Conservation (phyloP, 1,140 invertebrate species). For the Drosophila ogumai region DNA sequence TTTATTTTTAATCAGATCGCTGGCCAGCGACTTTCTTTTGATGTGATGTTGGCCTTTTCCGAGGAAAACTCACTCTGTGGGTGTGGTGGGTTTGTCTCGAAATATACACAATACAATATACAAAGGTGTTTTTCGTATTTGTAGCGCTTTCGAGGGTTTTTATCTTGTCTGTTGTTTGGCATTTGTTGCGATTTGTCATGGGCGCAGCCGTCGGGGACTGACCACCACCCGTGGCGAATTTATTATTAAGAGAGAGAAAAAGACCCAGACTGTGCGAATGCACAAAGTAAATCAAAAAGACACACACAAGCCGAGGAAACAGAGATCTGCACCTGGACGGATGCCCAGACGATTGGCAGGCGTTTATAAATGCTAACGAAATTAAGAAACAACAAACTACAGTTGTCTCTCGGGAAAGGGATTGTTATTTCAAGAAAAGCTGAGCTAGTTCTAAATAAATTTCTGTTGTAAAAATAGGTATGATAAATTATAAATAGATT, state of each 20-base stretch:
- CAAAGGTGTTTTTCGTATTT: conserved; percentile 70
- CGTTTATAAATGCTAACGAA: conserved; percentile 24
- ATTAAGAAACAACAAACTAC: conserved; percentile 24
- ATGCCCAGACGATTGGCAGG: conserved; percentile 23
- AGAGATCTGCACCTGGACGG: conserved; percentile 57
- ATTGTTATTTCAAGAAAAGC: background rate
- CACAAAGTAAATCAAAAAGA: conserved; percentile 39
- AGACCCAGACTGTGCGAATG: conserved; percentile 28
- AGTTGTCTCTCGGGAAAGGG: background rate
- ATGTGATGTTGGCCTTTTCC: conserved; percentile 15
- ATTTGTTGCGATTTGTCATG: conserved; percentile 73
- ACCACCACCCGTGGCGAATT: conserved; percentile 65
- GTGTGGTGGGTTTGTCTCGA: conserved; percentile 27
- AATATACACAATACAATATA: conserved; percentile 1
- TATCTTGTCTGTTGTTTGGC: conserved; percentile 63
- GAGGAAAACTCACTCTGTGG: conserved; percentile 32
- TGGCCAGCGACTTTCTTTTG: conserved; percentile 18
- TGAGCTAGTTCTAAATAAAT: background rate
- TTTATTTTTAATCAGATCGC: conserved; percentile 10
- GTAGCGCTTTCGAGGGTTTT: conserved; percentile 51
- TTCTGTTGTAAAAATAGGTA: too few relatives aligned
- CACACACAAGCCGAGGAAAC: conserved; percentile 17
- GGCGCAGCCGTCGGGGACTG: conserved; percentile 47
- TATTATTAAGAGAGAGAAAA: conserved; percentile 54
- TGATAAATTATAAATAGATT: too few relatives aligned